Conservation (phyloP, 2,113 vertebrate genomes). For the Ochotona curzoniae region DNA sequence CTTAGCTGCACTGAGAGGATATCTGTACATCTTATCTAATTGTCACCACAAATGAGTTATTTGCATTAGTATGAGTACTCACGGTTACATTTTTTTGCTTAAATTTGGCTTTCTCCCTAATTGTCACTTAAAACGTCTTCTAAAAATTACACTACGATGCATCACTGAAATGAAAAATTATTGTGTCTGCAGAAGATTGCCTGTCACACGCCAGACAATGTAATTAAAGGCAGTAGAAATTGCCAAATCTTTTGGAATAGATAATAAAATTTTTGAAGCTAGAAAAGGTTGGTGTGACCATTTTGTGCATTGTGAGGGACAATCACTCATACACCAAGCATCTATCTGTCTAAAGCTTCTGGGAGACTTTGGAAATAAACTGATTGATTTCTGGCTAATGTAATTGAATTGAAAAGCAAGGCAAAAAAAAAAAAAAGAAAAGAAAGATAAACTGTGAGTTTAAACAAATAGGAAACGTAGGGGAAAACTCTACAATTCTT, state of each 20-base stretch:
- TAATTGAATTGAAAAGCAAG: slow-evolving; percentile 49
- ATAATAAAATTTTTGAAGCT: slow-evolving; percentile 53
- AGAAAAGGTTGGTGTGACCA: slow-evolving; percentile 53
- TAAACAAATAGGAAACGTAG: slow-evolving; percentile 44
- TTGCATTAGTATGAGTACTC: slow-evolving; percentile 56
- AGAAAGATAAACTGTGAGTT: neutral
- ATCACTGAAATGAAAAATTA: slow-evolving; percentile 75
- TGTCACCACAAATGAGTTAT: slow-evolving; percentile 59
- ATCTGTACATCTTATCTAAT: slow-evolving; percentile 37
- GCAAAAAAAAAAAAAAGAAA: slow-evolving; percentile 2
- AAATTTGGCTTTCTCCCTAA: slow-evolving; percentile 60
- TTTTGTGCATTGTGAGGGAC: slow-evolving; percentile 41
- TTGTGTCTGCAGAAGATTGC: slow-evolving; percentile 70
- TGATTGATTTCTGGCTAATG: slow-evolving; percentile 57
- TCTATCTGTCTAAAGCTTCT: slow-evolving; percentile 62
- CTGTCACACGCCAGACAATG: slow-evolving; percentile 61
- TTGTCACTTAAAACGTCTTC: slow-evolving; percentile 76
- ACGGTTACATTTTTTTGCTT: slow-evolving; percentile 68
- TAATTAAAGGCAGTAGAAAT: slow-evolving; percentile 70
- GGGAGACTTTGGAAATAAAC: slow-evolving; percentile 56
- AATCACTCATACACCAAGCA: slow-evolving; percentile 46
- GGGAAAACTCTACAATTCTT: neutral
- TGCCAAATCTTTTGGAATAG: slow-evolving; percentile 74
- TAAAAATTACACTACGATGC: slow-evolving; percentile 71
- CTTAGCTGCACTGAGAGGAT: slow-evolving; percentile 25